These are phyloP conservation scores for Vulpes ferrilata DNA, from an alignment of 2,113 vertebrate species.

Conservation along the genomic window DNA sequence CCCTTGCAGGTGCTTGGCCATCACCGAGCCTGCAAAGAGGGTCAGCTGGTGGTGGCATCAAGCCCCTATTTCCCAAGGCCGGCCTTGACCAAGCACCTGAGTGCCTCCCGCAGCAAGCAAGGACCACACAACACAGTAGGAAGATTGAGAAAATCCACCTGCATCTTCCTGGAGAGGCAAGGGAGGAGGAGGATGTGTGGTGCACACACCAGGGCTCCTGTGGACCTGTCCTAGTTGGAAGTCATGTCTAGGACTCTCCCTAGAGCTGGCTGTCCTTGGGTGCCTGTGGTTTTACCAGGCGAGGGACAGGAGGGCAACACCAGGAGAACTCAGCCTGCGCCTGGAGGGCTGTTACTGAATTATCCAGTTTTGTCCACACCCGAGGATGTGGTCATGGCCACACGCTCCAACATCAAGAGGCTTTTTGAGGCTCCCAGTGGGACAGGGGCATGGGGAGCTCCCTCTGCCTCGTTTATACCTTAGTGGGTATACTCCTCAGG, in stretches of 20 bases:
- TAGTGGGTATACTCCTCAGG: background rate
- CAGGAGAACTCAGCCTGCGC: background rate
- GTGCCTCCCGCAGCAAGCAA: background rate
- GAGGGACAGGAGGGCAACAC: too few species aligned
- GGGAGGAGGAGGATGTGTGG: background rate
- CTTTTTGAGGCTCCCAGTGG: background rate
- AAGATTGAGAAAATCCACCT: background rate
- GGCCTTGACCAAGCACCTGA: background rate
- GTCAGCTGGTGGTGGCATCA: too few species aligned
- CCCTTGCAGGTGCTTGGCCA: background rate
- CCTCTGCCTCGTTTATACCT: background rate
- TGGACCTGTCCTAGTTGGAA: background rate
- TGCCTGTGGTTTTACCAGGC: background rate
- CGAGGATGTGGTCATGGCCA: background rate
- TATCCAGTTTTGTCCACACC: background rate
- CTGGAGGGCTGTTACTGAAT: background rate
- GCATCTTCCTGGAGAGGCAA: background rate
- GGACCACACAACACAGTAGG: background rate
- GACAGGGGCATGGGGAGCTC: background rate
- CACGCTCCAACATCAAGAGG: background rate
- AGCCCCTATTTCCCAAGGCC: background rate
- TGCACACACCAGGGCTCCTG: too few species aligned
- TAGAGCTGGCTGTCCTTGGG: background rate
- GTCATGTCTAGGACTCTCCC: background rate
- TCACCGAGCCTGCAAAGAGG: background rate